Evolutionary conservation across 37 sponge, comb jelly and placozoan species (phyloP), one percentile per base, ranked within the genome.

Genomic region (Diacarnus erythraeanus): DNA sequence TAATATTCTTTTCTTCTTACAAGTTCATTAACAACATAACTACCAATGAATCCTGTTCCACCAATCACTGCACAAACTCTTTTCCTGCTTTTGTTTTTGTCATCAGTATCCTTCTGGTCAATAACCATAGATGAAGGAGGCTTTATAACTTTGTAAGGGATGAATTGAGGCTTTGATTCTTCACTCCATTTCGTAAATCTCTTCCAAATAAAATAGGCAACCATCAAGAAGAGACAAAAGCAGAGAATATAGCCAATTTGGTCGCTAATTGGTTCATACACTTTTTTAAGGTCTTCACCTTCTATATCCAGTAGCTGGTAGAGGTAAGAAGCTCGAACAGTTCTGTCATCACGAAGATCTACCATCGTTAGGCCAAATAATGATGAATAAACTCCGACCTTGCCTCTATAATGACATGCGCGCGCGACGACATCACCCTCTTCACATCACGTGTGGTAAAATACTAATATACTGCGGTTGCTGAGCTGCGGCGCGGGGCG

Each of bases 1-100:
- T 80, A 80, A 44, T 80, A 87, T 3, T 74, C 72, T 0, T 72
- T 54, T 42, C 77, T 63, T 22, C 31, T 38, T 27, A 92, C 60
- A 10, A 92, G 78, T 35, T 80, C 77, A 31, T 92, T 68, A 37
- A 87, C 92, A 18, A 92, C 71, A 69, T 87, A 84, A 31, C 72
- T 77, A 23, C 92, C 92, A 38, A 92, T 54, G 39, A 92, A 87
- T 8, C 92, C 92, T 54, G 83, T 92, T 1, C 86, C 87, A 10
- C 87, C 91, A 0, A 91, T 42, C 18, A 92, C 88, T 35, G 92
- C 92, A 44, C 84, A 83, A 25, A 85, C 66, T 21, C 92, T 63
- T 29, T 89, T 89, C 66, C 33, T 65, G n/a, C n/a, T n/a, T 65
- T 30, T 47, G 12, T 47, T 10, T 65, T 30, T 10, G 1, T 30